Conservation (phyloP, 2,797 vertebrate species). For the Kryptolebias ocellatus region DNA sequence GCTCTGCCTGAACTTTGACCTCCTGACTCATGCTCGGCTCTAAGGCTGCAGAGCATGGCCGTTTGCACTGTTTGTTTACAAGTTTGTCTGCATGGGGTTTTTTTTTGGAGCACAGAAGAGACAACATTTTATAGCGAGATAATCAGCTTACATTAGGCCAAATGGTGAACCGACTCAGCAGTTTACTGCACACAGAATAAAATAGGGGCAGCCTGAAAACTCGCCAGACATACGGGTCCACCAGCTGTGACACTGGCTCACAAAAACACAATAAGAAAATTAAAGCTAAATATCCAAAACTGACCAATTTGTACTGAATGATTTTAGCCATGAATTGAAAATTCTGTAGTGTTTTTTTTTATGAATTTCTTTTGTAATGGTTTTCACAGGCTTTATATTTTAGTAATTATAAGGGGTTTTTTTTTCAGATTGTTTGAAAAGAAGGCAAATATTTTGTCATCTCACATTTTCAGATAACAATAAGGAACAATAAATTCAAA, state of each 20-base stretch:
- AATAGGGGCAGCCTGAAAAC: conserved; percentile 42
- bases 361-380: not conserved
- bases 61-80: conserved; percentile 29
- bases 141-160: conserved; percentile 70
- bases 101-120: conserved; percentile 33
- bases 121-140: conserved; percentile 42
- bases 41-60: conserved; percentile 20
- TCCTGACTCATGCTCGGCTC: conserved; percentile 49
- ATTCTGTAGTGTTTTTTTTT: not conserved
- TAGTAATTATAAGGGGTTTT: no score
- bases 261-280: not conserved
- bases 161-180: conserved; percentile 55
- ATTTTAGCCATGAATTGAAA: not conserved
- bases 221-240: conserved; percentile 28
- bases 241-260: conserved; percentile 16
- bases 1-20: conserved; percentile 59
- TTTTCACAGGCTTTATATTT: not conserved
- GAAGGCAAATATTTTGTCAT: not conserved
- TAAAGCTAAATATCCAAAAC: not conserved
- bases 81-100: conserved; percentile 35
- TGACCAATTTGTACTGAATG: not conserved
- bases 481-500: no score
- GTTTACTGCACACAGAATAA: conserved; percentile 43
- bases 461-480: not conserved
- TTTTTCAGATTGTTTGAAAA: not conserved